A percentile compares a stretch with the other conserved stretches of the same genome.
phyloP scores from a whole-genome alignment of 2,888 invertebrate genomes.

The Pseudolycoriella hygida region DNA sequence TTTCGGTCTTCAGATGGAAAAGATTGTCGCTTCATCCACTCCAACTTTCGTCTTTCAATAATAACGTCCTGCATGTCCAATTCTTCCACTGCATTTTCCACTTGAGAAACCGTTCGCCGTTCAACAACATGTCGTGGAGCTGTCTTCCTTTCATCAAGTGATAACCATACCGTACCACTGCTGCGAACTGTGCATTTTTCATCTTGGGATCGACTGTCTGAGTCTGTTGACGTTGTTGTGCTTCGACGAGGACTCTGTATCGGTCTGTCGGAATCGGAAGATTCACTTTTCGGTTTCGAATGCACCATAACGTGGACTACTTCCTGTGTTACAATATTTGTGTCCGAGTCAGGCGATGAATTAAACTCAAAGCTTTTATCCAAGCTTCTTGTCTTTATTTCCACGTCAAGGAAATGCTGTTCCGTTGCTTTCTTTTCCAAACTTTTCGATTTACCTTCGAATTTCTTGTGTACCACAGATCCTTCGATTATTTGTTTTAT shows the following conservation, averaged over 20 bases:
- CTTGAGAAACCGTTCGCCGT: constrained; percentile 7
- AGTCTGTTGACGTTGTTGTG: constrained; percentile 14
- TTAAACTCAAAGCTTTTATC: constrained; percentile 41
- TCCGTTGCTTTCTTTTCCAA: constrained; percentile 37
- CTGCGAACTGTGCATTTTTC: constrained; percentile 26
- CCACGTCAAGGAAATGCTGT: constrained; percentile 35
- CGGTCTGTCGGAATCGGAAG: constrained; percentile 4
- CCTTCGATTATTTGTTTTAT: constrained; percentile 46
- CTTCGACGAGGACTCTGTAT: neutral
- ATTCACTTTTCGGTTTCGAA: constrained; percentile 12
- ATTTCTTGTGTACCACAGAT: constrained; percentile 42
- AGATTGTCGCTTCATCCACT: constrained; percentile 38
- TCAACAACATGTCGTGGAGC: constrained; percentile 4
- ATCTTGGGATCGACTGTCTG: constrained; percentile 15
- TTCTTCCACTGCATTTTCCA: constrained; percentile 20
- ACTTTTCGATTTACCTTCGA: constrained; percentile 44
- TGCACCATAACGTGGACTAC: neutral
- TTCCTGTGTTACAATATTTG: constrained; percentile 27
- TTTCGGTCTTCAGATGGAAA: constrained; percentile 28
- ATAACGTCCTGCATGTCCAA: constrained; percentile 42
- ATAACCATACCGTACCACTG: constrained; percentile 29
- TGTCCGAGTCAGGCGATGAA: constrained; percentile 22
- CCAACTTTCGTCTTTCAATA: constrained; percentile 40
- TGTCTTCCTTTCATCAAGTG: constrained; percentile 21
- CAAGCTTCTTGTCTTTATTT: constrained; percentile 50